Evolutionary conservation across 64 coral and sea anemone species (phyloP), one percentile per base, ranked within the genome.

Genomic region (Pocillopora verrucosa): DNA sequence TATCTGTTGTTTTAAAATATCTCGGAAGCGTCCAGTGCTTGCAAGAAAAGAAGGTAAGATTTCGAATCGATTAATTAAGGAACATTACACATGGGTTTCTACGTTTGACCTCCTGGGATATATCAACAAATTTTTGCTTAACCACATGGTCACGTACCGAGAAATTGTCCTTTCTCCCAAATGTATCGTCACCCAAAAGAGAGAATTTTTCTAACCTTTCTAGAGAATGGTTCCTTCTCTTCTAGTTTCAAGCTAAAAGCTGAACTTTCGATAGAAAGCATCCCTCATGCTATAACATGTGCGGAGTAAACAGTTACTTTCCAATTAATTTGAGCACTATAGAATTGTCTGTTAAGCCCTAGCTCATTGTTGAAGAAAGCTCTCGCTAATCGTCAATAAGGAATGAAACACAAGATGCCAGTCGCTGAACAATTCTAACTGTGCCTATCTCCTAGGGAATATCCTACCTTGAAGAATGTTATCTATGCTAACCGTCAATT

Each of bases 1-100:
- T 70, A 35, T 69, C 9, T 84, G 81, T 84, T 84, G 61, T 84
- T 69, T 51, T 11, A 84, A 81, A 81, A 60, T 84, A n/a, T 84
- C 51, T 63, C 61, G 61, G 81, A 80, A 68, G 60, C 61, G 36
- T 51, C 30, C 24, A n/a, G 9, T 51, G 41, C 79, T 63, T n/a
- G 59, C 36, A 51, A 38, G 10, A 60, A 84, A 17, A 16, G 17
- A 68, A 84, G 60, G 61, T 84, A 84, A 41, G 63, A 84, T 2
- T 45, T 69, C 70, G 9, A 69, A 20, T n/a, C 37, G 13, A 14
- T 11, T 56, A 0, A 56, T 25, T n/a, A 5, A 10, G 20, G 13
- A 10, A 70, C 64, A 20, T 16, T 20, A 67, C 64, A 36, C 65
- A 67, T 19, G 3, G 56, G 3, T 16, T 30, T 63, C 26, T 15